Evolutionary conservation across 2,888 invertebrate species (phyloP), one percentile per base, ranked within the genome.

Genomic region (Agapostemon virescens): DNA sequence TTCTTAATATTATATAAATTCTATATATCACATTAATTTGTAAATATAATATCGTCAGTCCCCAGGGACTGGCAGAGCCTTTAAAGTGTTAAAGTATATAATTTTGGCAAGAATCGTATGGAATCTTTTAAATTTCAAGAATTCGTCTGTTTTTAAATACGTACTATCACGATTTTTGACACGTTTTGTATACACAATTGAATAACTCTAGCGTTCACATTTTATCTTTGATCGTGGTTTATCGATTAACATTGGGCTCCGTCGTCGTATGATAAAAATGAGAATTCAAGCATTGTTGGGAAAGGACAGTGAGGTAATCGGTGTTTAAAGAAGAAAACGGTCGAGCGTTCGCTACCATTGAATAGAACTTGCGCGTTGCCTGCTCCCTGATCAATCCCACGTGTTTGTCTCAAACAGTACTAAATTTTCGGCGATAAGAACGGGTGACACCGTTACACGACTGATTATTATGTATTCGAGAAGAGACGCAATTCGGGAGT

Each of bases 381-480:
- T 38, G 9, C 1, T 20, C 23, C 3, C 20, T 40, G 36, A 55
- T 26, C n/a, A 45, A 36, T 17, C 17, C 17, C n/a, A 17, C 20
- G 23, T 45, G 6, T 30, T 67, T 68, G 15, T n/a, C 40, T 63
- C n/a, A 7, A 26, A 17, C 30, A 13, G 13, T 20, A 20, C 4
- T 30, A 63, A 23, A 79, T 71, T 71, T 45, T 20, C 61, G 30
- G n/a, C n/a, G 30, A 52, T 23, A 36, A 79, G n/a, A 42, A 79
- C 49, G 15, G n/a, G 17, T 36, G 40, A 36, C 26, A 67, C 26
- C n/a, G 40, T 67, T 36, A 17, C 17, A 5, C 36, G 36, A 20
- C 23, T 2, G n/a, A 7, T 68, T 33, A 40, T 52, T 38, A 66
- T 33, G 23, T 42, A n/a, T 38, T 66, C 64, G 64, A 30, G 26